Base-by-base conservation (phyloP, 2,888 invertebrate genomes). In the Plemyria rubiginata region DNA sequence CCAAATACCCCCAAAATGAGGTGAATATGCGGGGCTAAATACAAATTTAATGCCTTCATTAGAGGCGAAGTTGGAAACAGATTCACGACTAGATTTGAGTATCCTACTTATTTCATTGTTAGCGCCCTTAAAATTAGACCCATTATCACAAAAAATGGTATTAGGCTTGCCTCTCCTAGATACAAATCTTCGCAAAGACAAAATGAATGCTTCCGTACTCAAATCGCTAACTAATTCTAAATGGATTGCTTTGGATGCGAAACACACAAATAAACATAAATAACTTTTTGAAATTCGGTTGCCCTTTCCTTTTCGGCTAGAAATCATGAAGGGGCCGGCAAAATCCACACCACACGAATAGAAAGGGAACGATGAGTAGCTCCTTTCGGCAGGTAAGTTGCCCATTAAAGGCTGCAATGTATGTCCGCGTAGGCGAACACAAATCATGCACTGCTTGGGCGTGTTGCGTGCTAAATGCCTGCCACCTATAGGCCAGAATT, bases 261-360 rank as follows among this genome's bases (percentile, higher is more conserved):
- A 12, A 28, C 46, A 46, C 1, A 51, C 9, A 16, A 51, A 51
- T 38, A 51, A 38, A 38, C 51, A 51, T 9, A 51, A n/a, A 51
- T 38, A 51, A 15, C 51, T 38, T 38, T 51, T 51, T 1, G 15
- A 15, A 6, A 45, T 8, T 8, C 45, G 15, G 8, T 9, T 36
- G 36, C 49, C 49, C 28, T 28, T 28, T 12, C 49, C 49, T 7
- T 49, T 49, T 13, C 49, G 29, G 28, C 28, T 49, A 11, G 8
- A 16, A 46, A 46, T 51, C 9, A 16, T 15, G 16, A 38, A 51
- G 11, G 51, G 51, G 6, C 51, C 36, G 6, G 51, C 51, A 15
- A 51, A 38, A 12, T 51, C 51, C 11, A 51, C 8, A 38, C 51
- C 38, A 4, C 38, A 38, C 38, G 38, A 38, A 8, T 38, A 38